These are phyloP conservation scores for Cherax destructor DNA, from an alignment of 1,140 invertebrate genomes.

Conservation along the genomic window DNA sequence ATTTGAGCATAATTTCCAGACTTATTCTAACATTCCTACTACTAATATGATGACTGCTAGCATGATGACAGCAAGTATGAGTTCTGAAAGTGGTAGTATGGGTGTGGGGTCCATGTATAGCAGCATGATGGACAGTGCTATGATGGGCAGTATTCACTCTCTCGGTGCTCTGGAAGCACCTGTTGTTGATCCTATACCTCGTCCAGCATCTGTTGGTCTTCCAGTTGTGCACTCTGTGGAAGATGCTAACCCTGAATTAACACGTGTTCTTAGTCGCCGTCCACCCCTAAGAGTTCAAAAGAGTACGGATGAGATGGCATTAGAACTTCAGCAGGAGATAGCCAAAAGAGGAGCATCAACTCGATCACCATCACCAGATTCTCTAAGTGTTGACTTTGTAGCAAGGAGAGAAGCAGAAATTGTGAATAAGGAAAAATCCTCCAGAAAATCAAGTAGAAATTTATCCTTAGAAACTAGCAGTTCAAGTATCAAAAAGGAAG, in stretches of 20 bases:
- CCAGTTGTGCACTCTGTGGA: conserved; percentile 40
- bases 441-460: not conserved
- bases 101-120: conserved; percentile 59
- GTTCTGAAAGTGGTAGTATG: conserved; percentile 65
- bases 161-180: conserved; percentile 32
- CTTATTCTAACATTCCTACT: conserved; percentile 67
- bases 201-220: conserved; percentile 43
- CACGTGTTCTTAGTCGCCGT: not conserved
- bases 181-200: conserved; percentile 52
- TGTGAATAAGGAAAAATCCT: not conserved
- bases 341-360: conserved; percentile 37
- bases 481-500: conserved; percentile 60
- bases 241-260: conserved; percentile 3
- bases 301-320: conserved; percentile 50
- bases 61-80: conserved; percentile 67
- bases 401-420: conserved; percentile 37
- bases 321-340: conserved; percentile 51
- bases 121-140: conserved; percentile 65
- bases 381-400: conserved; percentile 54
- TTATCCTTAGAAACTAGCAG: conserved; percentile 20
- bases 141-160: conserved; percentile 66
- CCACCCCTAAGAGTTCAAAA: conserved; percentile 30
- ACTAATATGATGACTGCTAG: conserved; percentile 69
- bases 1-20: conserved; percentile 69
- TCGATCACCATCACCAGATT: conserved; percentile 62